Base-by-base conservation (phyloP, 35 echinoderm and acorn worm genomes). In the Amphiura filiformis region DNA sequence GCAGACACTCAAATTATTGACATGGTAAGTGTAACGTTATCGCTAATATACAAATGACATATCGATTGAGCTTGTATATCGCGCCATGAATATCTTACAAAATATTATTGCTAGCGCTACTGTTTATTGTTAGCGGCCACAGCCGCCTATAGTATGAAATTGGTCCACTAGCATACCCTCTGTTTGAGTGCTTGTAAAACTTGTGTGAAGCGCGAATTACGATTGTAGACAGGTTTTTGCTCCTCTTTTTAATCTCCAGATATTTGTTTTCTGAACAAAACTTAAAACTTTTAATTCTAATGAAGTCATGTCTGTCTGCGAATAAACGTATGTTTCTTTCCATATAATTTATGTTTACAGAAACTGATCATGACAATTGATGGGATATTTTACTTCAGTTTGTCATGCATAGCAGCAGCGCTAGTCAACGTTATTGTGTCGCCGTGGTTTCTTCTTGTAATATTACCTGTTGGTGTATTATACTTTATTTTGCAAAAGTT, bases 1-100 rank as follows among this genome's bases (percentile, higher is more conserved):
- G 84, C 93, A 34, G 93, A 94, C 61, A 95, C 86, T 23, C 93
- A 95, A 57, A 89, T 88, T 32, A 91, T 91, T 79, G 93, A 95
- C 79, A 75, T 88, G 42, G 93, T 95, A 88, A 84, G 93, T 49
- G n/a, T n/a, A n/a, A n/a, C n/a, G n/a, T n/a, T n/a, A 80, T 38
- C 20, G 18, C 7, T 26, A 38, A 33, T 32, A 0, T 5, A 22
- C 13, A 23, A 26, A 75, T 30, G 33, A 26, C 4, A 75, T 30
- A 7, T 75, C n/a, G 33, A 75, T 0, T 75, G 65, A 32, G 13
- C 33, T 30, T 75, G n/a, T 75, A 32, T 30, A 75, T 75, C 32
- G 7, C 7, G 26, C 4, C 5, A 28, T 11, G 0, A 75, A 75
- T 75, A 5, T 9, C 32, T 0, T 4, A 70, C 32, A 28, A 28